These are phyloP conservation scores for Hoplias malabaricus DNA, from an alignment of 2,113 vertebrate species.

Conservation along the genomic window DNA sequence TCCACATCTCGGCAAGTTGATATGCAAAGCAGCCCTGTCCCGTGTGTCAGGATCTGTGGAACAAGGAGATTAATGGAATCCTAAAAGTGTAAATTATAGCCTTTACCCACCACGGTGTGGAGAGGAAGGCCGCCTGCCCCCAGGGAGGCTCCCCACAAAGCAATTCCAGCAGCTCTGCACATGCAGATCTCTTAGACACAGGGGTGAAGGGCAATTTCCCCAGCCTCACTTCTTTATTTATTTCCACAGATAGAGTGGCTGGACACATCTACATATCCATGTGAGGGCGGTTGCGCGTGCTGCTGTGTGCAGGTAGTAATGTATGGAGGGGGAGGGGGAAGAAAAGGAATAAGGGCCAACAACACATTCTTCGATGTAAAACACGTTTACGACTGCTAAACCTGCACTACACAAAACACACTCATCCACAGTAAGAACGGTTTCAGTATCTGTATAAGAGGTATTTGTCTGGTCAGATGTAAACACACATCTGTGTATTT, in stretches of 20 bases:
- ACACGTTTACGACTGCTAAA: background rate
- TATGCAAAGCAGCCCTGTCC: constrained; percentile 81
- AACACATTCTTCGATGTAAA: background rate
- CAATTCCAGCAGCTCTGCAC: constrained; percentile 75
- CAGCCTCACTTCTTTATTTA: constrained; percentile 59
- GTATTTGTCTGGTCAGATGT: too few relatives aligned
- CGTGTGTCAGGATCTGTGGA: constrained; percentile 73
- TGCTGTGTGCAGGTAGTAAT: constrained; percentile 26
- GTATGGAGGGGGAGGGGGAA: constrained; percentile 25
- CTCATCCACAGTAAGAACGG: constrained; percentile 13
- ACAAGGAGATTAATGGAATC: constrained; percentile 79
- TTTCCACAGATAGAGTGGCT: constrained; percentile 51
- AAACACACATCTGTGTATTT: constrained; percentile 11
- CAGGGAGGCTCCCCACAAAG: constrained; percentile 73
- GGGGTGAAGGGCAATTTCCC: constrained; percentile 80
- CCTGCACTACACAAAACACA: constrained; percentile 11
- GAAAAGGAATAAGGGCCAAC: background rate
- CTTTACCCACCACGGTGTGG: constrained; percentile 71
- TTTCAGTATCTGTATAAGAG: too few relatives aligned
- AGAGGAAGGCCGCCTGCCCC: constrained; percentile 68
- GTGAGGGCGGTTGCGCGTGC: constrained; percentile 23
- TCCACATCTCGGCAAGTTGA: constrained; percentile 76
- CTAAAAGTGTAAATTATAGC: constrained; percentile 82
- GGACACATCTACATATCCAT: constrained; percentile 53
- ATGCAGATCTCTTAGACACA: constrained; percentile 69